Evolutionary conservation across 2,797 vertebrate species (phyloP).

Genomic region (Scomberomorus guttatus): DNA sequence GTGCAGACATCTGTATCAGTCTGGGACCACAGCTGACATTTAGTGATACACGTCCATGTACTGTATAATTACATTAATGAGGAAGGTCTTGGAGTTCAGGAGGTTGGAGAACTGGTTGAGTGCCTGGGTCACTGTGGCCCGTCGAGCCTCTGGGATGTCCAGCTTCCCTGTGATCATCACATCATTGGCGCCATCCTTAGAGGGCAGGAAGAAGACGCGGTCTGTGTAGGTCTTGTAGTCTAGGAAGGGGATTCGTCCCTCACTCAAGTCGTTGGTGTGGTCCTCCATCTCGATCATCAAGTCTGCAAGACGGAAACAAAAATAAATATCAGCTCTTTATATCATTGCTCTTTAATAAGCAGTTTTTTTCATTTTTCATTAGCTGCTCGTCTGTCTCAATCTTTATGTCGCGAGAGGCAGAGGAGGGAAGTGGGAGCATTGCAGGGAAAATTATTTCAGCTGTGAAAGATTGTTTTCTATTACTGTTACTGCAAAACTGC

Average conservation of each 20-base stretch:
- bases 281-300: slow-evolving; percentile 99
- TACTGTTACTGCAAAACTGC: slow-evolving; percentile 53
- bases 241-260: slow-evolving; percentile 94
- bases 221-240: slow-evolving; percentile 98
- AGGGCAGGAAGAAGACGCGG: slow-evolving; percentile 96
- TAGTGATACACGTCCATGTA: background rate
- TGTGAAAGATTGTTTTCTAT: slow-evolving; percentile 63
- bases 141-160: slow-evolving; percentile 92
- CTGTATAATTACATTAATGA: slow-evolving; percentile 90
- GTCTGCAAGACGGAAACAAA: slow-evolving; percentile 80
- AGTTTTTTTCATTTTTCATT: slow-evolving; percentile 28
- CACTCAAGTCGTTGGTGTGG: slow-evolving; percentile 94
- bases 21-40: slow-evolving; percentile 5
- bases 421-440: slow-evolving; percentile 8
- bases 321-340: slow-evolving; percentile 1
- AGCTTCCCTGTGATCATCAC: slow-evolving; percentile 97
- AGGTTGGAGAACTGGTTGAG: slow-evolving; percentile 99
- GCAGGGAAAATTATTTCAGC: slow-evolving; percentile 48
- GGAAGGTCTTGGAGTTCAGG: slow-evolving; percentile 99
- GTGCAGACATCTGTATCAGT: background rate
- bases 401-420: slow-evolving; percentile 80
- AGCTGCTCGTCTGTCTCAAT: slow-evolving; percentile 90
- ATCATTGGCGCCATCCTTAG: slow-evolving; percentile 96
- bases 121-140: slow-evolving; percentile 89
- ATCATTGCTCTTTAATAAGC: slow-evolving; percentile 31